phyloP scores from a whole-genome alignment of 1,140 invertebrate species.

The Drosophila punjabiensis region DNA sequence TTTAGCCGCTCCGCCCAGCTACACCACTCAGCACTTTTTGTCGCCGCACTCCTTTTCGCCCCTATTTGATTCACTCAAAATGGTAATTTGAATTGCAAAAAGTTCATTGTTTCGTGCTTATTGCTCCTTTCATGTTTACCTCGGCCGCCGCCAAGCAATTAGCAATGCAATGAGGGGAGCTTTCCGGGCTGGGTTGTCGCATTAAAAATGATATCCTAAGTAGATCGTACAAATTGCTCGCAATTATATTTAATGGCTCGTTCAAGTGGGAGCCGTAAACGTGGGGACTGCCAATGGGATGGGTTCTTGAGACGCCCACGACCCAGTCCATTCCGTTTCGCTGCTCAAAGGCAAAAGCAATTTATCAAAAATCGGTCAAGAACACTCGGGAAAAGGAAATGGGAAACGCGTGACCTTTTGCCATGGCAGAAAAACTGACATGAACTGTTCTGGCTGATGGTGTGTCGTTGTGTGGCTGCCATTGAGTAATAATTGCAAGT shows the following conservation, averaged over 20 bases:
- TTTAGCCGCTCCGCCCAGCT: conserved; percentile 52
- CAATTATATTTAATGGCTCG: conserved; percentile 79
- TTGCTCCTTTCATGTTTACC: conserved; percentile 35
- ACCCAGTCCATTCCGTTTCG: conserved; percentile 1
- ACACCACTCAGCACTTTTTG: conserved; percentile 55
- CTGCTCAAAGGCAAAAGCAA: conserved; percentile 41
- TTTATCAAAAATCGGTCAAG: conserved; percentile 63
- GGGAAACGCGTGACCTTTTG: conserved; percentile 29
- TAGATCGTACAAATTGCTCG: conserved; percentile 78
- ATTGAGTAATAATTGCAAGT: conserved; percentile 12
- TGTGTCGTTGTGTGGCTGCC: background rate
- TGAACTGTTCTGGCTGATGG: background rate
- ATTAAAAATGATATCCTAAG: conserved; percentile 82
- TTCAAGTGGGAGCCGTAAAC: conserved; percentile 64
- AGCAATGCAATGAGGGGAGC: conserved; percentile 48
- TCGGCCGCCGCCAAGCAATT: conserved; percentile 53
- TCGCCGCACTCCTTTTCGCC: conserved; percentile 17
- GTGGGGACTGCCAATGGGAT: conserved; percentile 23
- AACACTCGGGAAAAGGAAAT: conserved; percentile 26
- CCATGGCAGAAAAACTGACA: conserved; percentile 7
- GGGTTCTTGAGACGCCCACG: conserved; percentile 23
- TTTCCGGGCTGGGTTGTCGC: conserved; percentile 25
- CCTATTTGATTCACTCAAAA: conserved; percentile 79
- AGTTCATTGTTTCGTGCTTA: conserved; percentile 67
- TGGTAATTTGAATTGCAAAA: conserved; percentile 79